Percentiles rank a stretch among this genome's conserved stretches.
Conservation (phyloP, 2,797 vertebrate species). For the Danio choprae region DNA sequence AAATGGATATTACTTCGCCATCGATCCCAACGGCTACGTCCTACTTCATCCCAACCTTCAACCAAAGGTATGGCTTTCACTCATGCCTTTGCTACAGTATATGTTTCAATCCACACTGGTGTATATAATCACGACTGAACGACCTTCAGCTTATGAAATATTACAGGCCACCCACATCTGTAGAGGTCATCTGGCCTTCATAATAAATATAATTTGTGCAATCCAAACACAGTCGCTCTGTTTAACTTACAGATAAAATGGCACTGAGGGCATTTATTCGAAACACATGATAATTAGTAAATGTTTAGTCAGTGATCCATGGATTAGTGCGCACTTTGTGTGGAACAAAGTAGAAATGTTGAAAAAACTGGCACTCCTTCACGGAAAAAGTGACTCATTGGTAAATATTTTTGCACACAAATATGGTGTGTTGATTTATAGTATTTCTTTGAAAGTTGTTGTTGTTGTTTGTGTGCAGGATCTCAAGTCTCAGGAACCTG, state of each 20-base stretch:
- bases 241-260: slow-evolving; percentile 20
- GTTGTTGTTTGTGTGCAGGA: slow-evolving; percentile 78
- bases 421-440: slow-evolving; percentile 1
- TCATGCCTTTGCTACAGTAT: not conserved
- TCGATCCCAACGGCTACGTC: slow-evolving; percentile 97
- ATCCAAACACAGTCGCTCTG: slow-evolving; percentile 33
- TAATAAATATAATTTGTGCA: slow-evolving; percentile 18
- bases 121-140: not conserved
- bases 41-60: slow-evolving; percentile 96
- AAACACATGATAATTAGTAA: slow-evolving; percentile 30
- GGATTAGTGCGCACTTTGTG: slow-evolving; percentile 26
- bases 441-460: slow-evolving; percentile 40
- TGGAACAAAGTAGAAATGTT: slow-evolving; percentile 7
- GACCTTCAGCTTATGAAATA: slow-evolving; percentile 24
- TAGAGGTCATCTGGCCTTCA: slow-evolving; percentile 5
- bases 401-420: slow-evolving; percentile 9
- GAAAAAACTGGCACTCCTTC: slow-evolving; percentile 4
- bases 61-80: slow-evolving; percentile 83
- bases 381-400: slow-evolving; percentile 44
- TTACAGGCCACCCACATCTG: slow-evolving; percentile 1
- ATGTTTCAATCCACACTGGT: slow-evolving; percentile 2
- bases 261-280: slow-evolving; percentile 6
- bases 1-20: slow-evolving; percentile 98
- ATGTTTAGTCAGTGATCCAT: slow-evolving; percentile 41
- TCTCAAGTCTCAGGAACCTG: slow-evolving; percentile 93